Base-by-base conservation (phyloP, 2,888 invertebrate species). In the Dione juno region DNA sequence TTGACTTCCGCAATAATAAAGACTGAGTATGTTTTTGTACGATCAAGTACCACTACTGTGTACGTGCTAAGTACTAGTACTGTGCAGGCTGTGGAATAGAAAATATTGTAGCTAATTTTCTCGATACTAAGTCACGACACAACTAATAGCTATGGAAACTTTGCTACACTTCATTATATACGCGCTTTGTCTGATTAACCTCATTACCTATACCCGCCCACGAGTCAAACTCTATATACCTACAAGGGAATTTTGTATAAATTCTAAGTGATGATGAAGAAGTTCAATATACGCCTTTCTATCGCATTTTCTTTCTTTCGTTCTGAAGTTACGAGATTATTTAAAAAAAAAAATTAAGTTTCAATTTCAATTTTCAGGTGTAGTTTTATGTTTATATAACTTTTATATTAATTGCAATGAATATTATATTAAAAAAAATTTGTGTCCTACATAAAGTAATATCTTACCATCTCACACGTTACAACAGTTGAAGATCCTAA, bases 381-480 rank as follows among this genome's bases (percentile, higher is more conserved):
- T n/a, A n/a, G n/a, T n/a, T n/a, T n/a, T n/a, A n/a, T n/a, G n/a
- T n/a, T n/a, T n/a, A n/a, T n/a, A n/a, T n/a, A n/a, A n/a, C n/a
- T n/a, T n/a, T n/a, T n/a, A n/a, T n/a, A n/a, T n/a, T n/a, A n/a
- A n/a, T n/a, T n/a, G n/a, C n/a, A n/a, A n/a, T n/a, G n/a, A n/a
- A n/a, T n/a, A n/a, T n/a, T n/a, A n/a, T n/a, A n/a, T n/a, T n/a
- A n/a, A n/a, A n/a, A n/a, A n/a, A n/a, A n/a, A n/a, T n/a, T n/a
- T n/a, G 0, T 50, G 5, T 5, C 10, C 16, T 19, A 50, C 16
- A 11, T 19, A 11, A 10, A 2, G 16, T 35, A 11, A 16, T 37
- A 16, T 57, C 66, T 68, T 71, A 92, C 92, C 92, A 93, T 90
- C 85, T 93, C 92, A 75, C 85, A 87, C 0, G 90, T 88, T 19